A percentile compares a stretch with the other conserved stretches of the same genome.
phyloP scores from a whole-genome alignment of 2,797 vertebrate species.

The Sarcoramphus papa region DNA sequence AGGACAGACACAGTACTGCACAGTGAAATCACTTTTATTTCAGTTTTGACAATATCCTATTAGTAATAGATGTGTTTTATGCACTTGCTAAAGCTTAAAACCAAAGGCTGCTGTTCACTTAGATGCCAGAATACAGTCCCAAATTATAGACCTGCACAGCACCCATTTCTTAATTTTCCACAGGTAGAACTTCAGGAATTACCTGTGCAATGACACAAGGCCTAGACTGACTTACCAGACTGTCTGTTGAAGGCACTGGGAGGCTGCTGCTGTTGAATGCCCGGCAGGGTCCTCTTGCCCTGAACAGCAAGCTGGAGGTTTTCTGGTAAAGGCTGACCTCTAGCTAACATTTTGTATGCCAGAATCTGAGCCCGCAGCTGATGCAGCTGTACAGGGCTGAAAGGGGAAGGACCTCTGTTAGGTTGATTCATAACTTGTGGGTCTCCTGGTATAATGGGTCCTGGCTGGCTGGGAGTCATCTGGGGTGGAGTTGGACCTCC shows the following conservation, averaged over 20 bases:
- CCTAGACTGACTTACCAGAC: slow-evolving; percentile 78
- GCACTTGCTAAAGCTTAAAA: background rate
- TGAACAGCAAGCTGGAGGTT: slow-evolving; percentile 96
- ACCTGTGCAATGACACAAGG: background rate
- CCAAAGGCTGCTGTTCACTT: background rate
- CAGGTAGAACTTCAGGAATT: background rate
- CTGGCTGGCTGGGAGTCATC: slow-evolving; percentile 84
- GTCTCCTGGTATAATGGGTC: slow-evolving; percentile 87
- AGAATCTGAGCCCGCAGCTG: slow-evolving; percentile 97
- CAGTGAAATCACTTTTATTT: background rate
- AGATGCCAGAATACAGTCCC: background rate
- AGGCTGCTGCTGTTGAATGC: slow-evolving; percentile 86
- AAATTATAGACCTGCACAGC: background rate
- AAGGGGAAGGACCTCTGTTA: slow-evolving; percentile 88
- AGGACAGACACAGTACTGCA: background rate
- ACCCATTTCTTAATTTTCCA: background rate
- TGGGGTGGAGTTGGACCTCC: slow-evolving; percentile 93
- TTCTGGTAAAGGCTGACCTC: slow-evolving; percentile 93
- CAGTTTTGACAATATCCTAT: background rate
- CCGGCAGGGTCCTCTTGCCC: slow-evolving; percentile 93
- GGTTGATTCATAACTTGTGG: slow-evolving; percentile 87
- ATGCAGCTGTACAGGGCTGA: slow-evolving; percentile 93
- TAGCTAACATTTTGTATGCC: slow-evolving; percentile 95
- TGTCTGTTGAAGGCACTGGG: slow-evolving; percentile 84
- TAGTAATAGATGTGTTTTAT: background rate